phyloP scores from a whole-genome alignment of 37 sponge, comb jelly and placozoan species.

The Hexactinellida sp. region DNA sequence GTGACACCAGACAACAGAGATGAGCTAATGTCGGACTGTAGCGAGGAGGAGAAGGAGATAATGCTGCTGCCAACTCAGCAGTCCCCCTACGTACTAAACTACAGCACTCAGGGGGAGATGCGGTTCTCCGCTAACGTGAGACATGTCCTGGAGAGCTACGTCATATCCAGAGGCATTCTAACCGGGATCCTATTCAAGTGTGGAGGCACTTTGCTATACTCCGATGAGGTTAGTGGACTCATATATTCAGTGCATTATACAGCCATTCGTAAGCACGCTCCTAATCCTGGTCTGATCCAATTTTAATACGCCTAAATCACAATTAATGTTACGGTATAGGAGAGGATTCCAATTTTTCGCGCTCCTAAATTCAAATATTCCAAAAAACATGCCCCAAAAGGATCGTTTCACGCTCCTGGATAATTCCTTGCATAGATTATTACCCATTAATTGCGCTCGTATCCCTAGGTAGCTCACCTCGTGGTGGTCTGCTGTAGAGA shows the following conservation, averaged over 20 bases:
- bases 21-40: background rate
- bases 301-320: too few relatives aligned
- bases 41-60: background rate
- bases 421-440: too few relatives aligned
- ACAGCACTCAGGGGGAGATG: background rate
- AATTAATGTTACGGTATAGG: too few relatives aligned
- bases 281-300: too few relatives aligned
- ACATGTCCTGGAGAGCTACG: background rate
- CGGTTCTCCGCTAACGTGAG: background rate
- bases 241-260: too few relatives aligned
- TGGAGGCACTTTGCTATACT: background rate
- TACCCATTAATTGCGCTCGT: too few relatives aligned
- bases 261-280: too few relatives aligned
- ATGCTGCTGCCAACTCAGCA: background rate
- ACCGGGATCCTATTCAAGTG: background rate
- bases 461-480: background rate
- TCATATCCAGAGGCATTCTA: background rate
- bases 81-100: background rate
- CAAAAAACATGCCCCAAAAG: too few relatives aligned
- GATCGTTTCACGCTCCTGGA: too few relatives aligned
- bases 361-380: too few relatives aligned
- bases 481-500: slow-evolving; percentile 10
- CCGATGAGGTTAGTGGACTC: background rate
- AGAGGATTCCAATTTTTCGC: too few relatives aligned
- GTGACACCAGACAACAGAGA: slow-evolving; percentile 9